A percentile compares a stretch with the other conserved stretches of the same genome.
Conservation (phyloP, 2,888 invertebrate species). For the Leistus spinibarbis region DNA sequence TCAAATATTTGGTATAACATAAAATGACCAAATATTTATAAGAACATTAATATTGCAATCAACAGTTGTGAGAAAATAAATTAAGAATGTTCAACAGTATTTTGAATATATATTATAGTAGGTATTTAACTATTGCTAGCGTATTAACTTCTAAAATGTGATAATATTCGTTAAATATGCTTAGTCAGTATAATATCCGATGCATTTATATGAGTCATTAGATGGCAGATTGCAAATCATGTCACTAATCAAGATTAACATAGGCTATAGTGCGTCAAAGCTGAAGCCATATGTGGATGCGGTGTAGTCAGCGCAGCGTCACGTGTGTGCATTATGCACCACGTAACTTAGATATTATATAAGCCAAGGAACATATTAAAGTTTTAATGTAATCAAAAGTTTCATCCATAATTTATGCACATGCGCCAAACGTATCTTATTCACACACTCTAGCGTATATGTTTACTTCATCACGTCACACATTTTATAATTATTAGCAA, state of each 20-base stretch:
- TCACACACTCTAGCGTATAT: background rate
- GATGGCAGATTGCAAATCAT: background rate
- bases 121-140: too few species aligned
- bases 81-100: too few species aligned
- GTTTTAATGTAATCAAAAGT: slow-evolving; percentile 38
- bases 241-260: background rate
- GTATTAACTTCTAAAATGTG: too few species aligned
- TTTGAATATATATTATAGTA: too few species aligned
- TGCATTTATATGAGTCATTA: background rate
- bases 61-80: too few species aligned
- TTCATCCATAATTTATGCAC: slow-evolving; percentile 28
- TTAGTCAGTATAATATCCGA: too few species aligned
- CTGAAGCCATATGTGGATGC: background rate
- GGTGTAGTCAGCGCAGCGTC: background rate
- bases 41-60: too few species aligned
- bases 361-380: slow-evolving; percentile 35
- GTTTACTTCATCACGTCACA: background rate
- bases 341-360: slow-evolving; percentile 14
- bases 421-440: slow-evolving; percentile 15
- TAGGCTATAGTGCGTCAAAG: background rate
- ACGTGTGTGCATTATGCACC: slow-evolving; percentile 16
- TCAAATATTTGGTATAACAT: too few species aligned
- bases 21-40: too few species aligned
- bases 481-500: background rate
- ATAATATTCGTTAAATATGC: too few species aligned